Base-by-base conservation (phyloP, 1,140 invertebrate genomes). In the Drosophila tani region DNA sequence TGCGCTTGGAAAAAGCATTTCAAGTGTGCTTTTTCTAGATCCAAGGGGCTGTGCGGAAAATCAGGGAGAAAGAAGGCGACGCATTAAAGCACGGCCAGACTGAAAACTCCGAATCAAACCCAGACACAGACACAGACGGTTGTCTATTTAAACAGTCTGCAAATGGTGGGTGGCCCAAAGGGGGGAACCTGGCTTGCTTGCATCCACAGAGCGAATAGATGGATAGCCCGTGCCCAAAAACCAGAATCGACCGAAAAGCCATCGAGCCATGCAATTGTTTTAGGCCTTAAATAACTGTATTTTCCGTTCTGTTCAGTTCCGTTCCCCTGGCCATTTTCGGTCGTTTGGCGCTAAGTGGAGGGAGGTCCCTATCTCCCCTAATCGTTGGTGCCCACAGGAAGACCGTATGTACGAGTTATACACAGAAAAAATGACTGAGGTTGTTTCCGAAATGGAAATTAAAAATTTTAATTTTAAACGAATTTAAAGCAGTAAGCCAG, bases 201-300 rank as follows among this genome's bases (percentile, higher is more conserved):
- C 60, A 57, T 63, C 47, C 32, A 40, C 12, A 14, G 12, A 69
- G 47, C 38, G 38, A 21, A 50, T 19, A 56, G 43, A 57, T 57
- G 41, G 62, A 58, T 66, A 45, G 57, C 40, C 57, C 50, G 32
- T 17, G 43, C 69, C 60, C 27, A 14, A 69, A 64, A 69, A 66
- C 60, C 35, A 75, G 71, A 76, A 75, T 76, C 71, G 75, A 59
- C 79, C 80, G 73, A 78, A 73, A 81, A 79, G 75, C 69, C 81
- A 82, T 51, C 81, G 75, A 79, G 80, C 75, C 81, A 82, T 82
- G 81, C 81, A 82, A 82, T 82, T 82, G 81, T 82, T 82, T 82
- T 82, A 82, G 81, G 81, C 81, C 80, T 82, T 82, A 82, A 82
- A 82, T 82, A 82, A 82, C 81, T 82, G 75, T 82, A 79, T 82